These are phyloP conservation scores for Pedetes capensis DNA, from an alignment of 2,113 vertebrate species.

Conservation along the genomic window DNA sequence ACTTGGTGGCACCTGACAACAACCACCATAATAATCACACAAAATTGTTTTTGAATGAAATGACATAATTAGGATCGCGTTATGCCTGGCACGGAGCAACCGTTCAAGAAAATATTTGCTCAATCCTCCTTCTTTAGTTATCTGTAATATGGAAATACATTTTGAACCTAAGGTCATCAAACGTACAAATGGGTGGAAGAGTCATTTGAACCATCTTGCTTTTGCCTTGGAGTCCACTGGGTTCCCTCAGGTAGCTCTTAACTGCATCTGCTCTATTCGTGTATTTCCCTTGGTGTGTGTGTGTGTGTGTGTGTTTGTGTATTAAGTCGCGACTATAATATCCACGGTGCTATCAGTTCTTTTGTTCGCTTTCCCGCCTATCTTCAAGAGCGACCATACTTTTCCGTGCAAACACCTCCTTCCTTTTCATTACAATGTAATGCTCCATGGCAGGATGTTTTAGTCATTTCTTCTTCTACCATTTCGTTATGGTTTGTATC, in stretches of 20 bases:
- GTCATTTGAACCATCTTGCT: background rate
- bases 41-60: background rate
- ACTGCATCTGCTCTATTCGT: background rate
- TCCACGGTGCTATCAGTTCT: background rate
- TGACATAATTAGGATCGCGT: accelerated
- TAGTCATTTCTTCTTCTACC: too few species aligned
- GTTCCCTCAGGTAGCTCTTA: too few species aligned
- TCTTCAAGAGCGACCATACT: background rate
- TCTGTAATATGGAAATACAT: too few species aligned
- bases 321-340: background rate
- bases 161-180: background rate
- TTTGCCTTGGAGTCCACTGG: background rate
- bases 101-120: background rate
- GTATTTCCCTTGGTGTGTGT: background rate
- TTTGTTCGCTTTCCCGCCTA: background rate
- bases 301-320: background rate
- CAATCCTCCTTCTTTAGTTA: background rate
- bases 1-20: too few species aligned
- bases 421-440: background rate
- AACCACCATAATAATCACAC: background rate
- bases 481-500: too few species aligned
- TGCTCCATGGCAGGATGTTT: too few species aligned
- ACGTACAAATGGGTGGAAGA: background rate
- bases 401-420: background rate
- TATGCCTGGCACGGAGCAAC: background rate